Conservation (phyloP, 2,797 vertebrate species). For the Erithacus rubecula region DNA sequence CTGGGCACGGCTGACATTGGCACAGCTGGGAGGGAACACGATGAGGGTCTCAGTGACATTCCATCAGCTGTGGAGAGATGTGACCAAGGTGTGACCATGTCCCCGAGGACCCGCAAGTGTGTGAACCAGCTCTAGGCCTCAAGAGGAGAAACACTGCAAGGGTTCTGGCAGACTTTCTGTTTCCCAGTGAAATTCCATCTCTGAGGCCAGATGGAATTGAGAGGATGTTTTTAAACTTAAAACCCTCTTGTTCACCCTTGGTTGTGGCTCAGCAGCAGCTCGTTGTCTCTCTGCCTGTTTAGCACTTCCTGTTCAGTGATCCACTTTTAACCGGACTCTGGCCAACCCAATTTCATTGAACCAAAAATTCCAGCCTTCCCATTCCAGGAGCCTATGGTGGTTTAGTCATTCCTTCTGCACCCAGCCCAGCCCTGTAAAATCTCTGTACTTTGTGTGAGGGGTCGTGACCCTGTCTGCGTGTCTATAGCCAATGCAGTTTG, state of each 20-base stretch:
- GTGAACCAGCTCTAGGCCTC: not conserved
- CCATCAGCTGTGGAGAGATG: not conserved
- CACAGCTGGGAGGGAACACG: not conserved
- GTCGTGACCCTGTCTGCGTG: not conserved
- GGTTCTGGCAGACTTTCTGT: not conserved
- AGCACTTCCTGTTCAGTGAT: not conserved
- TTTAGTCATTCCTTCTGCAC: not conserved
- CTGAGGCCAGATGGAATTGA: not conserved
- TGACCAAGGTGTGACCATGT: fast-evolving
- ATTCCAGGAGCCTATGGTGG: not conserved
- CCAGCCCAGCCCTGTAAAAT: not conserved
- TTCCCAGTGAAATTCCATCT: not conserved
- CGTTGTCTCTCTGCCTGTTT: not conserved
- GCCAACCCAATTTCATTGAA: not conserved
- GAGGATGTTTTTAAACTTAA: not conserved
- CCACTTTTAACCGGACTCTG: not conserved
- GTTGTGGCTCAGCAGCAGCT: not conserved
- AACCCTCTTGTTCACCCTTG: not conserved
- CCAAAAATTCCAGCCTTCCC: not conserved
- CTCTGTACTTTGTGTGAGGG: not conserved
- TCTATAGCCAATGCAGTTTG: not conserved
- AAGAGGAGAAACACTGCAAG: not conserved
- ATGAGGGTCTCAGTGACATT: not conserved
- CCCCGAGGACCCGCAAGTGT: fast-evolving
- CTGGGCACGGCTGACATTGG: fast-evolving